Evolutionary conservation across 1,140 invertebrate species (phyloP), one percentile per base, ranked within the genome.

Genomic region (Centruroides vittatus): DNA sequence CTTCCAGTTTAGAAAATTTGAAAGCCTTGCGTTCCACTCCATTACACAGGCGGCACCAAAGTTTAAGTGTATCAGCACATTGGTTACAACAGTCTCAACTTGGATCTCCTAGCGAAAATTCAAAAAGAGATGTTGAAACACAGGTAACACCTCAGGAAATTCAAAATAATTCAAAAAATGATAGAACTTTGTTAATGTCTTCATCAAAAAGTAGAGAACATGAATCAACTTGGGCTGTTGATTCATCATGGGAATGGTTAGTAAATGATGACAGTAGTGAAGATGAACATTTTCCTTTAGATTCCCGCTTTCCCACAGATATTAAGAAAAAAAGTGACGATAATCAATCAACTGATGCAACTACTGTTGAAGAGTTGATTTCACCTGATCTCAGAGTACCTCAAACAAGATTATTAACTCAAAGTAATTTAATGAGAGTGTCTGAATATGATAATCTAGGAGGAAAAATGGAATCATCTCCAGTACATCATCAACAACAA

Each of bases 181-280:
- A 53, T 36, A 53, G 35, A 36, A 53, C 51, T 36, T 36, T 53
- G 51, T 6, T 23, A 3, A 36, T 36, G 23, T 23, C 51, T 8
- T 34, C 51, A 23, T 36, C 23, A 5, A 53, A 36, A 36, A 53
- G 8, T 8, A 41, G 8, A 41, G 41, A 41, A 41, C 41, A 1
- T 41, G 41, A 41, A 41, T 41, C 41, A 41, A 84, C 82, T 8
- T 90, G 88, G 87, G 81, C 86, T 58, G 79, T 90, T 46, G 88
- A 89, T 74, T 88, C 85, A 60, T 88, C 86, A 69, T 89, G 88
- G 88, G 86, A 88, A 71, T 90, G 89, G 68, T 84, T 89, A 47
- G 71, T 70, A 46, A 68, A 73, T 55, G 68, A 69, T 23, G 71
- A 23, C 4, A 55, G 57, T 12, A 63, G 54, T 47, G 62, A 62